Evolutionary conservation across 92 coral and sea anemone genomes (phyloP).

Genomic region (Paragorgia papillata): DNA sequence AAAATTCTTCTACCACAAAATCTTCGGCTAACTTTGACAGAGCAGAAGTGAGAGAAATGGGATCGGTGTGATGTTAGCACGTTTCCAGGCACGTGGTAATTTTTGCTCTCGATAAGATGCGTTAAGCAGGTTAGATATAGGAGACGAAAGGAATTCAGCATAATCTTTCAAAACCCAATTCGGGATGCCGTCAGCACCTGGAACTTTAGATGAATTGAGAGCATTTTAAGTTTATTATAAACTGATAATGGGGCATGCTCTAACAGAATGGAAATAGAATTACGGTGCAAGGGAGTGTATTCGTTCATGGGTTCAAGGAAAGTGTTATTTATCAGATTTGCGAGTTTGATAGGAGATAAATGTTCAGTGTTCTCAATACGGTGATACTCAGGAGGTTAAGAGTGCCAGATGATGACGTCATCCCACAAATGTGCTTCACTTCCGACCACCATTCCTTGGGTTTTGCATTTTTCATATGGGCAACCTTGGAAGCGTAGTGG

Average conservation of each 20-base stretch:
- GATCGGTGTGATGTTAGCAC: conserved; percentile 13
- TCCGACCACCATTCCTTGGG: conserved; percentile 25
- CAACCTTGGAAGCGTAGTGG: conserved; percentile 11
- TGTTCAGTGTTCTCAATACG: conserved; percentile 20
- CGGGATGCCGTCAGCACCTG: conserved; percentile 12
- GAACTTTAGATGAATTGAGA: neutral
- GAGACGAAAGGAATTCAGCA: conserved; percentile 7
- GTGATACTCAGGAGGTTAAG: neutral
- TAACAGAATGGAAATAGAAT: too few species aligned
- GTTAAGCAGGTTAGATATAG: conserved; percentile 1
- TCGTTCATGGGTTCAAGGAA: too few species aligned
- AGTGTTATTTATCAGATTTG: conserved; percentile 6
- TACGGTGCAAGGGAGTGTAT: too few species aligned
- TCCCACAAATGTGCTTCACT: conserved; percentile 31
- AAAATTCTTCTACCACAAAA: neutral
- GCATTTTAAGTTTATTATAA: too few species aligned
- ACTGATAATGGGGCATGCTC: too few species aligned
- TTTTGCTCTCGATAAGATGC: too few species aligned
- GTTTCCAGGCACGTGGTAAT: conserved; percentile 4
- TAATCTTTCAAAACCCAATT: conserved; percentile 23
- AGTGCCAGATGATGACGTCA: conserved; percentile 4
- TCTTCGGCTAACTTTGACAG: conserved; percentile 18
- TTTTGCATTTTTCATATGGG: neutral
- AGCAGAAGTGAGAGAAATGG: conserved; percentile 4
- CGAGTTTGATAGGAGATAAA: conserved; percentile 19